These are phyloP conservation scores for Nycticorax nycticorax DNA, from an alignment of 2,113 vertebrate species.

Conservation along the genomic window DNA sequence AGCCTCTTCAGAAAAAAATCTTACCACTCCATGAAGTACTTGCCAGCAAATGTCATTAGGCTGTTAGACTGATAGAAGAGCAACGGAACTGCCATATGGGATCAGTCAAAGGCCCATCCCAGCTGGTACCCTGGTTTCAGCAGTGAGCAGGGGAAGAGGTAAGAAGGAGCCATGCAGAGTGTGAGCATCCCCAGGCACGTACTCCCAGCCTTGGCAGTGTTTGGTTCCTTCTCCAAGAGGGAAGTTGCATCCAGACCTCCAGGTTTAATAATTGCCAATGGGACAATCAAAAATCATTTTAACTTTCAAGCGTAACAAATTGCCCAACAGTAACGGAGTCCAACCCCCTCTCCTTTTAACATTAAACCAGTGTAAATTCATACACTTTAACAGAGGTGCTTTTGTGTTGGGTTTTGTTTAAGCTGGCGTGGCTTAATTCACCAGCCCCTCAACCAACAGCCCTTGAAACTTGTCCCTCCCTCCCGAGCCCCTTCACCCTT, in stretches of 20 bases:
- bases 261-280: neutral
- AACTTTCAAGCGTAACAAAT: neutral
- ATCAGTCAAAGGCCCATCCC: neutral
- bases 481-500: neutral
- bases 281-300: neutral
- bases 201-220: neutral
- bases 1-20: neutral
- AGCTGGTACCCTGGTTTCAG: neutral
- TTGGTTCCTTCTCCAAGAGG: neutral
- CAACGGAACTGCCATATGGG: neutral
- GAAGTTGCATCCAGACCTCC: neutral
- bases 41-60: neutral
- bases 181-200: fast-evolving
- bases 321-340: neutral
- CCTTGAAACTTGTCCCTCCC: neutral
- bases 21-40: neutral
- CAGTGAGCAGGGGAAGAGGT: neutral
- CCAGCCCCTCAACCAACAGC: neutral
- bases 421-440: neutral
- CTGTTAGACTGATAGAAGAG: neutral
- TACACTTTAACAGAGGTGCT: neutral
- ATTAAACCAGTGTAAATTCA: neutral
- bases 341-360: neutral
- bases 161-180: neutral
- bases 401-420: neutral